Percentiles rank a stretch among this genome's conserved stretches.
Evolutionary conservation across 2,797 vertebrate genomes (phyloP).

Genomic region (Tapirus indicus): DNA sequence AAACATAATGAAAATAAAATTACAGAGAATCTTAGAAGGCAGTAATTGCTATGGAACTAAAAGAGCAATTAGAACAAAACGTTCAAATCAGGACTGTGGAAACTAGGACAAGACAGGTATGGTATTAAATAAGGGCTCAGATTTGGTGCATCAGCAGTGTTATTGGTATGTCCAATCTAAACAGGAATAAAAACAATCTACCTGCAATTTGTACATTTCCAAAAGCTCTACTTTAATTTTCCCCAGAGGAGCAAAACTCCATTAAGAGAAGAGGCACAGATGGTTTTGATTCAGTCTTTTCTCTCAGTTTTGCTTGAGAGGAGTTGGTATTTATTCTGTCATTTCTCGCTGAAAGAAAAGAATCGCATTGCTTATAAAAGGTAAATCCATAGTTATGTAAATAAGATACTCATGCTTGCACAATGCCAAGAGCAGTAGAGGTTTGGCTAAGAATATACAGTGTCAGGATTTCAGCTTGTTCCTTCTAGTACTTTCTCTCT

Average conservation of each 20-base stretch:
- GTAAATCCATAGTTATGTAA: conserved; percentile 27
- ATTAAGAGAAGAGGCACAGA: conserved; percentile 63
- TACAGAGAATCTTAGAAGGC: background rate
- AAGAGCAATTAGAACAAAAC: background rate
- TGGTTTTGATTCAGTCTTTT: conserved; percentile 52
- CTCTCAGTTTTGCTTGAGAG: conserved; percentile 66
- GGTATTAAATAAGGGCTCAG: background rate
- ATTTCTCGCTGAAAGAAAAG: conserved; percentile 35
- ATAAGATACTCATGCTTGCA: background rate
- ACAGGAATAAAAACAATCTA: background rate
- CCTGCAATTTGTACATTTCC: background rate
- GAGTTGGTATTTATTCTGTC: conserved; percentile 50
- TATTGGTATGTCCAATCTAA: background rate
- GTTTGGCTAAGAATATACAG: background rate
- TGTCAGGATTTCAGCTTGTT: background rate
- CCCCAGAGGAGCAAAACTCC: background rate
- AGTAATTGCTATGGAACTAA: background rate
- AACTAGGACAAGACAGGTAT: background rate
- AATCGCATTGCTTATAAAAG: conserved; percentile 33
- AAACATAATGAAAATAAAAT: background rate
- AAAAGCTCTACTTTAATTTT: conserved; percentile 3
- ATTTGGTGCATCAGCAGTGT: accelerated
- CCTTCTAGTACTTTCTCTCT: background rate
- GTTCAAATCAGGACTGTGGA: accelerated
- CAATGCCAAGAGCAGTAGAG: background rate